Base-by-base conservation (phyloP, 2,797 vertebrate species). In the Gymnocypris eckloni region DNA sequence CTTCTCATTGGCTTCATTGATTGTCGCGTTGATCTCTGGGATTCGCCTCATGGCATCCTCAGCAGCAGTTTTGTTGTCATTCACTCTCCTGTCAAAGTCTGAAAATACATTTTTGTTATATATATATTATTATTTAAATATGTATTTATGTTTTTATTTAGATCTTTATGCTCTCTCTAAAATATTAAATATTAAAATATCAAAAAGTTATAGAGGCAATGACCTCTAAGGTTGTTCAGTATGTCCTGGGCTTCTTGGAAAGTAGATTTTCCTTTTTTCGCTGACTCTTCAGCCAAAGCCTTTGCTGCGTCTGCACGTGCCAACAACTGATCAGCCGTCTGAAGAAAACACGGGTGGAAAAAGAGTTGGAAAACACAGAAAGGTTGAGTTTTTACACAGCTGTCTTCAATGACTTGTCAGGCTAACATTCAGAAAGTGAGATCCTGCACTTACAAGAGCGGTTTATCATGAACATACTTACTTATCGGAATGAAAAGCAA, bases 281-380 rank as follows among this genome's bases (percentile, higher is more conserved):
- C 97, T 7, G 98, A 97, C 90, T 98, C 98, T 81, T 99, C 98
- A 0, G 98, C 98, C 77, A 97, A 90, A 66, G 98, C 98, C 91
- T 98, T 98, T 0, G 98, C 98, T 0, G 98, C 98, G 4, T 99
- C 98, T 0, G 97, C 98, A 79, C 98, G 95, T 81, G 98, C 98
- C 48, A 99, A 88, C 86, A 99, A 95, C 92, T 99, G 98, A 91
- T 99, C 98, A 0, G 98, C 98, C 0, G 98, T 99, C 98, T 99
- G 92, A 64, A 82, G 11, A 67, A 56, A 25, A 70, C 12, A 12
- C 37, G 6, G 50, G 0, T 2, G 79, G 18, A 56, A 28, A 64
- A 6, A 54, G 11, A 56, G 70, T 37, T 28, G 13, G 6, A 67
- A 25, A 28, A 16, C 48, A 54, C 37, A 81, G 16, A 18, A 50